phyloP scores from a whole-genome alignment of 2,113 vertebrate species.

The Isurus oxyrinchus region DNA sequence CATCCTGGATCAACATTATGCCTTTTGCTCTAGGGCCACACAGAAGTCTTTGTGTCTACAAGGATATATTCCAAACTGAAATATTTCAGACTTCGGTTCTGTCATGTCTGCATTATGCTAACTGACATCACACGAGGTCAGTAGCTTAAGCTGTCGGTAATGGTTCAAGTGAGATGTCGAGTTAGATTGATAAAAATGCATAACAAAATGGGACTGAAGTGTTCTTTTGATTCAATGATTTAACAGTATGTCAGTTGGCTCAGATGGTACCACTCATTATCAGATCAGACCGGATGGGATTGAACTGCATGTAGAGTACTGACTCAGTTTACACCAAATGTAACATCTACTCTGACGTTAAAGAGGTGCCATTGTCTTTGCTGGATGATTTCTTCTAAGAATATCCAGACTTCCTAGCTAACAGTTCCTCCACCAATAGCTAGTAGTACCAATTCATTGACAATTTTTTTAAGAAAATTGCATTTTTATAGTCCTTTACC shows the following conservation, averaged over 20 bases:
- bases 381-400: background rate
- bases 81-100: constrained; percentile 28
- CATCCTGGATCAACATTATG: constrained; percentile 12
- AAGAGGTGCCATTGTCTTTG: background rate
- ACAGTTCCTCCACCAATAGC: background rate
- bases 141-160: constrained; percentile 15
- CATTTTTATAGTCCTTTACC: background rate
- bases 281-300: background rate
- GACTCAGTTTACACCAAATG: background rate
- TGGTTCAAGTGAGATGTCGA: constrained; percentile 31
- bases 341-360: background rate
- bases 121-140: constrained; percentile 36
- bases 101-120: constrained; percentile 36
- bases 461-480: background rate
- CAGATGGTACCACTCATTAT: background rate
- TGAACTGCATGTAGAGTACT: background rate
- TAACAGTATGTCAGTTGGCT: constrained; percentile 21
- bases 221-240: constrained; percentile 30
- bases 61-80: constrained; percentile 29
- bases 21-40: constrained; percentile 13
- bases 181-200: constrained; percentile 35
- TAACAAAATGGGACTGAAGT: constrained; percentile 10
- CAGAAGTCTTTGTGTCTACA: background rate
- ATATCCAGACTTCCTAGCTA: background rate
- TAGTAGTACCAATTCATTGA: background rate